Percentiles rank a stretch among this genome's conserved stretches.
Evolutionary conservation across 1,140 invertebrate species (phyloP).

Genomic region (Coelopa frigida): DNA sequence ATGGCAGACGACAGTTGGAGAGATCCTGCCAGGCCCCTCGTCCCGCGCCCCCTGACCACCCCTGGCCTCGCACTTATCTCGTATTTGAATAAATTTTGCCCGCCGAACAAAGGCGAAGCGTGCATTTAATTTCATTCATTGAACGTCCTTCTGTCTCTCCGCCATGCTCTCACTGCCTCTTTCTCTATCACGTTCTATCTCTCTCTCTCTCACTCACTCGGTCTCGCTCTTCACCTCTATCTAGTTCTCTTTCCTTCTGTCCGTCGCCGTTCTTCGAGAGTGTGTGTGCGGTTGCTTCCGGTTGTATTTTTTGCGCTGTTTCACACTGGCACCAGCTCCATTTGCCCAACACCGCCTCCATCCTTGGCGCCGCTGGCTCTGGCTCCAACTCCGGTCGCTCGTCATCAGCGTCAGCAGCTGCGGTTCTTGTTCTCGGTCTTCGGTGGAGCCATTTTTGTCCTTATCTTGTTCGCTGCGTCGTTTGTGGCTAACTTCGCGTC

Average conservation of each 20-base stretch:
- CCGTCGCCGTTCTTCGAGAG: constrained; percentile 2
- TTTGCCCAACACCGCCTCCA: too few species aligned
- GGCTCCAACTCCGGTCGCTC: too few species aligned
- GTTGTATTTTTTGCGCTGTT: too few species aligned
- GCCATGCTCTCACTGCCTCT: not conserved
- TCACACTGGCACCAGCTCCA: too few species aligned
- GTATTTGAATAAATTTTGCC: not conserved
- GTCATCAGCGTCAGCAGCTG: not conserved
- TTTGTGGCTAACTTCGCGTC: too few species aligned
- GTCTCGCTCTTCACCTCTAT: not conserved
- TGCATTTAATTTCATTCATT: constrained; percentile 18
- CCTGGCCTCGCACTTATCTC: not conserved
- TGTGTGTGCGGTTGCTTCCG: not conserved
- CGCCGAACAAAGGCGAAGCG: constrained; percentile 1
- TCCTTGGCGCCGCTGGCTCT: too few species aligned
- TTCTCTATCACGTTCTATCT: not conserved
- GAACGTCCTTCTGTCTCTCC: constrained; percentile 10
- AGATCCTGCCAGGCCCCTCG: not conserved
- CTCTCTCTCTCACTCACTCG: not conserved
- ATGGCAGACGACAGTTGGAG: constrained; percentile 10
- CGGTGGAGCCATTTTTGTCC: too few species aligned
- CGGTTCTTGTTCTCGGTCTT: not conserved
- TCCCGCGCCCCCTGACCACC: not conserved
- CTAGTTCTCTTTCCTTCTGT: not conserved
- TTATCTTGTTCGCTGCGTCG: too few species aligned